Conservation (phyloP, 2,888 invertebrate species). For the Sarcophaga rosellei region DNA sequence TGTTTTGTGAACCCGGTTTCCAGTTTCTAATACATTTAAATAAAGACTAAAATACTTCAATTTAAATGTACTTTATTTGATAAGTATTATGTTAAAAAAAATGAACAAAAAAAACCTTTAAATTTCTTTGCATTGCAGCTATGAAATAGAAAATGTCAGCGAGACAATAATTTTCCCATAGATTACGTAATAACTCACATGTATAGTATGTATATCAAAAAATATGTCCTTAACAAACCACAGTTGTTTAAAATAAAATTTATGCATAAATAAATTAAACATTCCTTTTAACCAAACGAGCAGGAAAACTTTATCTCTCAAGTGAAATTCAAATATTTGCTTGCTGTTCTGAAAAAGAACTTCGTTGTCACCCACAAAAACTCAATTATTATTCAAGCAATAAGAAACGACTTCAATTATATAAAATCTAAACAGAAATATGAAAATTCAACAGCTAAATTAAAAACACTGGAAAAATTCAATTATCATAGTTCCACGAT, state of each 20-base stretch:
- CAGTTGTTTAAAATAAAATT: neutral
- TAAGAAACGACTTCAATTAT: slow-evolving; percentile 47
- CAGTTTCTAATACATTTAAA: too few species aligned
- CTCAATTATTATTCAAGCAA: slow-evolving; percentile 48
- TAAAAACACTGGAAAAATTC: slow-evolving; percentile 21
- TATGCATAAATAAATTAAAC: neutral
- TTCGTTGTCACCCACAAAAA: slow-evolving; percentile 25
- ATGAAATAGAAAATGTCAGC: too few species aligned
- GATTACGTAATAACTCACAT: too few species aligned
- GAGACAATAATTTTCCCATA: too few species aligned
- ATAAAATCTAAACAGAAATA: neutral
- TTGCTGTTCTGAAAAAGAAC: neutral
- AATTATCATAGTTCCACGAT: slow-evolving; percentile 5
- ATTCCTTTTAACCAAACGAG: neutral
- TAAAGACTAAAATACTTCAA: too few species aligned
- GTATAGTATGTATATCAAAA: too few species aligned
- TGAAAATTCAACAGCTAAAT: slow-evolving; percentile 40
- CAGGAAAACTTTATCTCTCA: neutral
- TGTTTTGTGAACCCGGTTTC: too few species aligned
- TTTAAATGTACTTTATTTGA: too few species aligned
- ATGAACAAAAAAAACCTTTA: too few species aligned
- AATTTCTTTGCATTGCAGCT: too few species aligned
- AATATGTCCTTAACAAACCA: neutral
- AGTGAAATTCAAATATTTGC: slow-evolving; percentile 1
- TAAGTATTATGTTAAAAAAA: too few species aligned